Evolutionary conservation across 2,797 vertebrate genomes (phyloP).

Genomic region (Acanthopagrus latus): DNA sequence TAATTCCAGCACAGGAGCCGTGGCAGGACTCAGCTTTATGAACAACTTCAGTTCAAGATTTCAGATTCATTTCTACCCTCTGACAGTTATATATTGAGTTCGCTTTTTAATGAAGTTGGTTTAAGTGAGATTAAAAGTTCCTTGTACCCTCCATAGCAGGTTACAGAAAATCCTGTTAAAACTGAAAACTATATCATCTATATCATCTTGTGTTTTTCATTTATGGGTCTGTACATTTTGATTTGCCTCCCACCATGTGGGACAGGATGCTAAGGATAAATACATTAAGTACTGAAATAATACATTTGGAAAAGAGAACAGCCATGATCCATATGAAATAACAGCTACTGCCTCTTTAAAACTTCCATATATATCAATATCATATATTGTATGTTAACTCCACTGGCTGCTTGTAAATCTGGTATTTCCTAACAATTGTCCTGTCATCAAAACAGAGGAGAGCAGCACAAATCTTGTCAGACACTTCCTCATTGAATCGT

Average conservation of each 20-base stretch:
- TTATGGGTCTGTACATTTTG: background rate
- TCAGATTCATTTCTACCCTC: background rate
- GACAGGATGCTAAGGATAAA: background rate
- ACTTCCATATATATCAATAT: background rate
- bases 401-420: background rate
- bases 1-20: background rate
- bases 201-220: background rate
- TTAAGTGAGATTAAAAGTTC: background rate
- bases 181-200: background rate
- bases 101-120: background rate
- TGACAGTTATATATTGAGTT: background rate
- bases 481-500: constrained; percentile 94
- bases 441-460: constrained; percentile 59
- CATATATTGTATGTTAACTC: background rate
- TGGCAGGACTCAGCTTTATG: background rate
- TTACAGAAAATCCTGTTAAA: background rate
- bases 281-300: background rate
- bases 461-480: constrained; percentile 79
- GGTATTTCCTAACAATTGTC: constrained; percentile 13
- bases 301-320: background rate
- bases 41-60: background rate
- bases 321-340: background rate
- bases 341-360: background rate
- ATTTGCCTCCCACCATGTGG: background rate
- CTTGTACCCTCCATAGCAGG: background rate